These are phyloP conservation scores for Glossosoma conforme DNA, from an alignment of 1,140 invertebrate species.

Conservation along the genomic window DNA sequence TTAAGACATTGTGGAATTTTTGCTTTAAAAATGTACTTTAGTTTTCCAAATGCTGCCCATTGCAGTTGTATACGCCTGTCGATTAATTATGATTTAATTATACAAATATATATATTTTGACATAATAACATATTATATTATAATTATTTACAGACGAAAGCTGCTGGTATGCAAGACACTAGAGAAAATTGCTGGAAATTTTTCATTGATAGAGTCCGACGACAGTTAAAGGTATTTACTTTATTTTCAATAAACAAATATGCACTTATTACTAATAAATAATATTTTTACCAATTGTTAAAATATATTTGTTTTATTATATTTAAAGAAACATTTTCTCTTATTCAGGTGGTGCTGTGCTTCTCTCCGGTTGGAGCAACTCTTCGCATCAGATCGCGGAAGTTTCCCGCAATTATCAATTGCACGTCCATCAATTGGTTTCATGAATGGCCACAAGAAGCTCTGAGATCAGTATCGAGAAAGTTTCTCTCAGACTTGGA, in stretches of 20 bases:
- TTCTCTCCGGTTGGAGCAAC: constrained; percentile 90
- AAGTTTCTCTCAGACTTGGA: constrained; percentile 76
- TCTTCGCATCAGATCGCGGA: constrained; percentile 75
- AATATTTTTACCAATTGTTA: too few relatives aligned
- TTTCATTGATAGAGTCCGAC: constrained; percentile 86
- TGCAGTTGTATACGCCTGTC: too few relatives aligned
- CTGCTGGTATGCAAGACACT: constrained; percentile 74
- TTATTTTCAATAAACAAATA: constrained; percentile 6
- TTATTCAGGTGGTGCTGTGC: constrained; percentile 67
- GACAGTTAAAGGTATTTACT: constrained; percentile 56
- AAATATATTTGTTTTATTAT: neutral
- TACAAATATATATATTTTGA: neutral
- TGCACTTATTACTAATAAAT: neutral
- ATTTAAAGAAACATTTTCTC: constrained; percentile 10
- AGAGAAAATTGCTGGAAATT: constrained; percentile 94
- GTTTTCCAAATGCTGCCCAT: too few relatives aligned
- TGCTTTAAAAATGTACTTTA: too few relatives aligned
- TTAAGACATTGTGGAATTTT: too few relatives aligned
- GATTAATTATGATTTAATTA: neutral
- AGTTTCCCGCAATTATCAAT: constrained; percentile 93
- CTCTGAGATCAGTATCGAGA: constrained; percentile 81
- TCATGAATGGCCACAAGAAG: constrained; percentile 91
- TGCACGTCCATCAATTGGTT: constrained; percentile 95
- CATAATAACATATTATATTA: neutral
- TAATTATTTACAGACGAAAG: constrained; percentile 57